phyloP scores from a whole-genome alignment of 1,140 invertebrate species.

The Drosophila tristis region DNA sequence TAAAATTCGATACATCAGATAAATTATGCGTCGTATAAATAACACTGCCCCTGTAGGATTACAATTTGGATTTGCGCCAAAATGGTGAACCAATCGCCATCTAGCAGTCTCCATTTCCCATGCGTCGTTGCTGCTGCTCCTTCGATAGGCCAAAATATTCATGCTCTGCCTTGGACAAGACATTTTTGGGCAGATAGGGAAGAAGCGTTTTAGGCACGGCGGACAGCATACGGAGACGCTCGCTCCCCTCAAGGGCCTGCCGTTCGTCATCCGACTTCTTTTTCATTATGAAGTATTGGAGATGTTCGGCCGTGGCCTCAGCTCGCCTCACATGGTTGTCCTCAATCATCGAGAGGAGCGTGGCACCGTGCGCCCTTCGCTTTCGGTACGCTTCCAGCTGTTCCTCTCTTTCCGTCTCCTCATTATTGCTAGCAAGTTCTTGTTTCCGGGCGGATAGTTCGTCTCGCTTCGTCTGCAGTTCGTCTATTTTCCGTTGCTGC shows the following conservation, averaged over 20 bases:
- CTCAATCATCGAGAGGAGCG: constrained; percentile 61
- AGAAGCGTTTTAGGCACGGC: constrained; percentile 49
- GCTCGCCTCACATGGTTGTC: constrained; percentile 66
- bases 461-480: constrained; percentile 32
- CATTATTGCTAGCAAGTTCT: neutral
- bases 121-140: neutral
- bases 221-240: constrained; percentile 51
- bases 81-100: neutral
- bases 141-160: constrained; percentile 37
- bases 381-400: constrained; percentile 17
- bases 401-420: constrained; percentile 17
- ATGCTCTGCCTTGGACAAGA: constrained; percentile 47
- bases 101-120: constrained; percentile 21
- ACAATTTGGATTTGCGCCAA: constrained; percentile 5
- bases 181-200: constrained; percentile 57
- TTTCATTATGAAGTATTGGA: constrained; percentile 53
- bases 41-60: neutral
- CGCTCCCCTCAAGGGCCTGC: constrained; percentile 32
- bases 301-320: constrained; percentile 49
- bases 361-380: constrained; percentile 52
- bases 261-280: constrained; percentile 48
- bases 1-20: constrained; percentile 3
- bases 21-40: constrained; percentile 6
- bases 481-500: constrained; percentile 21
- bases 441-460: constrained; percentile 14